Base-by-base conservation (phyloP, 2,797 vertebrate species). In the Spinibarbus caldwelli region DNA sequence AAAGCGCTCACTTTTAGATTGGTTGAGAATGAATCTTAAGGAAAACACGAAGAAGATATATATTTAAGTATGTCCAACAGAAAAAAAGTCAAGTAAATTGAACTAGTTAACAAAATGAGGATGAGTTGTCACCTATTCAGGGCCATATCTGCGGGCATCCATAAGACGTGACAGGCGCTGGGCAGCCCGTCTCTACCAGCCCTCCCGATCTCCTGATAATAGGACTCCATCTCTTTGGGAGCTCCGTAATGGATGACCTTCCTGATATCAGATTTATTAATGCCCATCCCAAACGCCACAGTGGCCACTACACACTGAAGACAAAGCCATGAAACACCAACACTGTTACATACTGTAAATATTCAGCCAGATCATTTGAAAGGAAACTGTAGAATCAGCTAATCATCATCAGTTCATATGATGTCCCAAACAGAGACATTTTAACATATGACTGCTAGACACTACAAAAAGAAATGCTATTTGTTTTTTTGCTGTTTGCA, bases 191-290 rank as follows among this genome's bases (percentile, higher is more conserved):
- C 96, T 0, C 96, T 95, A 21, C 96, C 96, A 0, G 96, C 96
- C 82, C 96, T 92, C 0, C 96, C 96, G 9, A 97, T 96, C 79
- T 97, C 96, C 88, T 97, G 96, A 80, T 97, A 97, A 64, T 97
- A 97, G 0, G 96, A 96, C 79, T 97, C 96, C 96, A 97, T 97
- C 90, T 97, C 96, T 91, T 97, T 97, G 0, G 96, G 96, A 0
- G 96, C 96, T 0, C 96, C 96, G 0, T 97, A 97, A 89, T 97
- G 96, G 89, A 97, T 95, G 23, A 97, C 95, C 91, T 90, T 93
- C 86, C 96, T 94, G 86, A 97, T 93, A 21, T 97, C 96, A 0
- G 96, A 91, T 87, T 97, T 97, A 84, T 97, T 97, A 82, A 97
- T 97, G 78, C 96, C 96, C 96, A 97, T 96, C 5, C 96, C 96